Conservation (phyloP, 2,888 invertebrate genomes). For the Nemotelus nigrinus region DNA sequence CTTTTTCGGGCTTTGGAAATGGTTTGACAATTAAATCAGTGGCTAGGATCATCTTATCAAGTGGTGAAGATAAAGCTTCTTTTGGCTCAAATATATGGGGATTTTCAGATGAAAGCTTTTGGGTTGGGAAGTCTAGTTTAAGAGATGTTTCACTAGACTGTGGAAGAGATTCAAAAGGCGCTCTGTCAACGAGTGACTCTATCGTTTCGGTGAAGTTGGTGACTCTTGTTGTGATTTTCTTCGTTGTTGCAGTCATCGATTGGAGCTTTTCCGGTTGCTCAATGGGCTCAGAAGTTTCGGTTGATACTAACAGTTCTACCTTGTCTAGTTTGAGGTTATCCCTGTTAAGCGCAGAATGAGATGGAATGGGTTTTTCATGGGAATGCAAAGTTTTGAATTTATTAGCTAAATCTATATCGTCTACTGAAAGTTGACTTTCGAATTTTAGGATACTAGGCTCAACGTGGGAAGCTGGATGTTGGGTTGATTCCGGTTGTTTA, state of each 20-base stretch:
- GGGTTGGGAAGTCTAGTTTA: too few relatives aligned
- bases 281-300: neutral
- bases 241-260: constrained; percentile 1
- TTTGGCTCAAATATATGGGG: neutral
- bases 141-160: neutral
- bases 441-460: neutral
- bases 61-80: neutral
- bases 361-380: neutral
- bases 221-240: constrained; percentile 32
- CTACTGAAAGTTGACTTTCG: neutral
- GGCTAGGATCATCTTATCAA: neutral
- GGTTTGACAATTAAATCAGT: too few relatives aligned
- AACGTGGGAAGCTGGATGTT: neutral
- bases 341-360: neutral
- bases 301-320: neutral
- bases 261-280: neutral
- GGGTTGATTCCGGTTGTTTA: neutral
- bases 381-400: neutral
- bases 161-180: constrained; percentile 31
- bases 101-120: neutral
- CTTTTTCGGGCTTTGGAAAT: neutral
- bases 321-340: neutral
- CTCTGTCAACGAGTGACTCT: constrained; percentile 39
- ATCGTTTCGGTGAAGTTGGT: neutral
- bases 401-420: constrained; percentile 14